These are phyloP conservation scores for Rugalucina vietnamica DNA, from an alignment of 2,888 invertebrate genomes.

Conservation along the genomic window DNA sequence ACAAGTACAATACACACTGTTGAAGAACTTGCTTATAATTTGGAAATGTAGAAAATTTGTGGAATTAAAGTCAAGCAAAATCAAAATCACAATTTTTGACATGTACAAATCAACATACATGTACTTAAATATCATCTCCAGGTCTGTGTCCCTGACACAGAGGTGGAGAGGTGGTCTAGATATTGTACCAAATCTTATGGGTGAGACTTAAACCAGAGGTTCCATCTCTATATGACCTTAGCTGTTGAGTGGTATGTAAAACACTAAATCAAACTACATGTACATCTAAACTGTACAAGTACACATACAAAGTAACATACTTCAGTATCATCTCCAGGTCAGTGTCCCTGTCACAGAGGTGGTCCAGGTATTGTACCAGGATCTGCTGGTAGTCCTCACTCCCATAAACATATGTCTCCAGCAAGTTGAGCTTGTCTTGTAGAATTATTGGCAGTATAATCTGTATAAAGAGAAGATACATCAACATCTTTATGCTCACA, in stretches of 20 bases:
- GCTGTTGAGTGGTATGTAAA: too few species aligned
- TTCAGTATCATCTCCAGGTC: slow-evolving; percentile 70
- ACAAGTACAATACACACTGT: too few species aligned
- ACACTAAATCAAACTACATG: too few species aligned
- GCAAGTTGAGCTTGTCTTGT: slow-evolving; percentile 91
- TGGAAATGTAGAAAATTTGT: too few species aligned
- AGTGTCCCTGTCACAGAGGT: slow-evolving; percentile 72
- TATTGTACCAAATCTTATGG: slow-evolving; percentile 88
- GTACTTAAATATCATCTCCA: slow-evolving; percentile 71
- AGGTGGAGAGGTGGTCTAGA: slow-evolving; percentile 88
- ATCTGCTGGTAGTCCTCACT: slow-evolving; percentile 88
- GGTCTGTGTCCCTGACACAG: slow-evolving; percentile 71
- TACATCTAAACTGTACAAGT: too few species aligned
- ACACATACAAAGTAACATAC: slow-evolving; percentile 59
- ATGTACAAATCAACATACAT: too few species aligned
- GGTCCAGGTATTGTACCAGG: slow-evolving; percentile 89
- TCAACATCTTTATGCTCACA: too few species aligned
- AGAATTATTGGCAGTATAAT: slow-evolving; percentile 89
- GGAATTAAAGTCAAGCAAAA: too few species aligned
- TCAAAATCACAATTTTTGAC: too few species aligned
- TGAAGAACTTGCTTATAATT: too few species aligned
- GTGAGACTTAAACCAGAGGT: slow-evolving; percentile 88
- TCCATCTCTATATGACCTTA: too few species aligned
- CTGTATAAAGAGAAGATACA: slow-evolving; percentile 48
- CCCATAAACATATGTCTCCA: slow-evolving; percentile 90